Evolutionary conservation across 2,888 invertebrate genomes (phyloP).

Genomic region (Euspilapteryx auroguttella): DNA sequence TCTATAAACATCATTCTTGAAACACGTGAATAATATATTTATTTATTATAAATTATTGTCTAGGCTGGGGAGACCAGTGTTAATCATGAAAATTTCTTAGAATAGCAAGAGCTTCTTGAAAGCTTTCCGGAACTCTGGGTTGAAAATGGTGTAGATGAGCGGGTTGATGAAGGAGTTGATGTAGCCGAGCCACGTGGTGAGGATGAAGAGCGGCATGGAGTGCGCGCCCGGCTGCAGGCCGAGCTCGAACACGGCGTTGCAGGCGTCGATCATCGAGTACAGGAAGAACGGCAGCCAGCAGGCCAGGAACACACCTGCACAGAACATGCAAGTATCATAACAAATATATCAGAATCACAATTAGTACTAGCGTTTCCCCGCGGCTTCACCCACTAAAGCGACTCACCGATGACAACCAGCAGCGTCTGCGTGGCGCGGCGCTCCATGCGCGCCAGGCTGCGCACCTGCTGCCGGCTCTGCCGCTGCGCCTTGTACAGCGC

Average conservation of each 20-base stretch:
- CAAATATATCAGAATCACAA: neutral
- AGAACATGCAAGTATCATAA: constrained; percentile 6
- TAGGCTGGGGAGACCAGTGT: too few relatives aligned
- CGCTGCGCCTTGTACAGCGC: constrained; percentile 92
- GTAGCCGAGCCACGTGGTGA: constrained; percentile 97
- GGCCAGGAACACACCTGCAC: constrained; percentile 91
- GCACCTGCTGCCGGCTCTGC: constrained; percentile 89
- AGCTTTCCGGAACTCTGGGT: constrained; percentile 97
- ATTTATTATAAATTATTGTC: too few relatives aligned
- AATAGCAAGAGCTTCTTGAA: constrained; percentile 91
- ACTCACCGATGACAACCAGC: constrained; percentile 96
- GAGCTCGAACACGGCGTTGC: constrained; percentile 84
- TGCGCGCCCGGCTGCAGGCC: constrained; percentile 82
- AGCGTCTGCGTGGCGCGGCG: constrained; percentile 98
- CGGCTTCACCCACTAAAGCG: neutral
- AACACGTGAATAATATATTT: too few relatives aligned
- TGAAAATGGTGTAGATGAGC: constrained; percentile 92
- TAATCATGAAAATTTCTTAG: too few relatives aligned
- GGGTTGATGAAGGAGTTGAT: constrained; percentile 95
- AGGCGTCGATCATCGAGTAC: constrained; percentile 95
- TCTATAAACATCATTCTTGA: too few relatives aligned
- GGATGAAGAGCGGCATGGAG: constrained; percentile 88
- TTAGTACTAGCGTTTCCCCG: neutral
- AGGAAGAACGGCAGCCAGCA: constrained; percentile 99
- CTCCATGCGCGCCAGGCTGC: constrained; percentile 92